These are phyloP conservation scores for Charanyca ferruginea DNA, from an alignment of 2,888 invertebrate species.

Conservation along the genomic window DNA sequence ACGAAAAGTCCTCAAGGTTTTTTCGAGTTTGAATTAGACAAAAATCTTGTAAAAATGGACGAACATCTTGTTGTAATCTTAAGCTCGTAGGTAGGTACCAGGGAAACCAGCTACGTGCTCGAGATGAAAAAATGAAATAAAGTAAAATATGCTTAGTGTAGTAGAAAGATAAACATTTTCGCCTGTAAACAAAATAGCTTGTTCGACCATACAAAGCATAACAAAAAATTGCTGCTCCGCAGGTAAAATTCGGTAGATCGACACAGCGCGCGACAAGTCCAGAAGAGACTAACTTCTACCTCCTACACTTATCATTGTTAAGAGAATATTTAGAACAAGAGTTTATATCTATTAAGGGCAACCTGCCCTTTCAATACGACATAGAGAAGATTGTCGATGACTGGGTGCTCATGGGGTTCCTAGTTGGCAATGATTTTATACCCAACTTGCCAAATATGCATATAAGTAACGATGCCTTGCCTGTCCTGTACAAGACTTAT, in stretches of 20 bases:
- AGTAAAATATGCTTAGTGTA: no score
- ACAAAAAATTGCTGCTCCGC: slow-evolving; percentile 12
- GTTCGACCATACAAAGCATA: no score
- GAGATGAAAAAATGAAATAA: no score
- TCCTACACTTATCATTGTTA: slow-evolving; percentile 97
- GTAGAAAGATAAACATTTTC: no score
- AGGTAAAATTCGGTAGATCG: slow-evolving; percentile 95
- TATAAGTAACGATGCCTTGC: slow-evolving; percentile 97
- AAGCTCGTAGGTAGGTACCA: no score
- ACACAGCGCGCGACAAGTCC: slow-evolving; percentile 93
- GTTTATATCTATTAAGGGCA: slow-evolving; percentile 93
- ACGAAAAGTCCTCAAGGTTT: no score
- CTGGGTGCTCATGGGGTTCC: slow-evolving; percentile 99
- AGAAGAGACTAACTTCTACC: slow-evolving; percentile 97
- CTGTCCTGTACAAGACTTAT: slow-evolving; percentile 96
- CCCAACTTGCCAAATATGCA: slow-evolving; percentile 98
- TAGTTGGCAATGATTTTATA: slow-evolving; percentile 99
- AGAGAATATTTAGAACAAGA: slow-evolving; percentile 98
- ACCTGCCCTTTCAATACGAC: slow-evolving; percentile 94
- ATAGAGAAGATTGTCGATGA: slow-evolving; percentile 98
- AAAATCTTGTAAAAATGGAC: no score
- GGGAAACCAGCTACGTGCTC: no score
- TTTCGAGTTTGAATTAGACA: no score
- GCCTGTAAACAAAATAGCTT: no score
- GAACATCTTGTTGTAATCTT: no score